Base-by-base conservation (phyloP, 2,113 vertebrate genomes). In the Podiceps cristatus region DNA sequence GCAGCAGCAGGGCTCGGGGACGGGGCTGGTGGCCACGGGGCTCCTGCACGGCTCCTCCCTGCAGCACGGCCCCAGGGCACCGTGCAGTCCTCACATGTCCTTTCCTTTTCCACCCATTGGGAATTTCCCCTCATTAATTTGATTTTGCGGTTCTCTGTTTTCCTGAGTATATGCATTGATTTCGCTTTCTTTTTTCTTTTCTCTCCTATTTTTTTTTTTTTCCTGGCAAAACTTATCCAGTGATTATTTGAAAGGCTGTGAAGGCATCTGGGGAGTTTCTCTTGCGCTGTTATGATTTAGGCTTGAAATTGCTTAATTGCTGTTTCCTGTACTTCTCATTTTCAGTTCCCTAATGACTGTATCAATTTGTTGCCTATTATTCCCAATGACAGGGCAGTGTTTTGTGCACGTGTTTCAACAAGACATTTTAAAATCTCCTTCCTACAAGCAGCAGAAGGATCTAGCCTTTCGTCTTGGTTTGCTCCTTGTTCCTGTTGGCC, bases 231-330 rank as follows among this genome's bases (percentile, higher is more conserved):
- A 76, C 55, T 52, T 89, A 56, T 33, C 50, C 79, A 76, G 88
- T 33, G 80, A 78, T 90, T 88, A 92, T 97, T 92, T 97, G 96
- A 96, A 90, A 94, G 86, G 74, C 95, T 96, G 85, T 1, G 10
- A 76, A 90, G 35, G 93, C 78, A 89, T 93, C 94, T 95, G 68
- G 95, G 97, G 95, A 97, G 25, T 88, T 96, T 80, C 77, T 83
- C 86, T 95, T 66, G 86, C 0, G 8, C 74, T 95, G 93, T 95
- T 97, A 80, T 86, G 88, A 96, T 95, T 96, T 96, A 94, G 86
- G 93, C 86, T 95, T 95, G 94, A 96, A 97, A 97, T 97, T 95
- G 59, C 73, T 95, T 97, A 97, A 97, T 97, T 97, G 92, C 90
- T 95, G 56, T 93, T 96, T 95, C 90, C 93, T 93, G 63, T 85